Conservation (phyloP, 2,888 invertebrate species). For the Pemphredon lugubris region DNA sequence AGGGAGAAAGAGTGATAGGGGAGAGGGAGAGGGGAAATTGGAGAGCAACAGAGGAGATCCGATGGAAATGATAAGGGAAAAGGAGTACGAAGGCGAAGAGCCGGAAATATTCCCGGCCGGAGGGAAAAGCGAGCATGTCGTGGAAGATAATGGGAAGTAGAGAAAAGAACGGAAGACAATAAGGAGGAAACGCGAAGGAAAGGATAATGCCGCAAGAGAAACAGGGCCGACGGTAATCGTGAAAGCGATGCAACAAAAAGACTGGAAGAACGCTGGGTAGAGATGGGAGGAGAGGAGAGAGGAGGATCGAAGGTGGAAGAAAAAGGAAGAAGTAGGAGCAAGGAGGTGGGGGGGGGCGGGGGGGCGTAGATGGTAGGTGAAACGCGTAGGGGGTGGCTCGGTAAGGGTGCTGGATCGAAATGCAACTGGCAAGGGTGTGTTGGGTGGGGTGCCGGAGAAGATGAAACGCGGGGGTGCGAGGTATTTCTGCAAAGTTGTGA, state of each 20-base stretch:
- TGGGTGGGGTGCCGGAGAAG: constrained; percentile 21
- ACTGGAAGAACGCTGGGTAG: neutral
- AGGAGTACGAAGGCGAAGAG: neutral
- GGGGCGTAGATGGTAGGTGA: too few species aligned
- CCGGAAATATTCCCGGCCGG: constrained; percentile 15
- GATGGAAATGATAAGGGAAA: constrained; percentile 23
- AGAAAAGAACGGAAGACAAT: constrained; percentile 25
- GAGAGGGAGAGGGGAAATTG: neutral
- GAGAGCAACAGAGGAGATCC: neutral
- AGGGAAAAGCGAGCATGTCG: constrained; percentile 5
- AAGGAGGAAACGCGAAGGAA: constrained; percentile 25
- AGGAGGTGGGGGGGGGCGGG: too few species aligned
- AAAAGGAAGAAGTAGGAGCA: too few species aligned
- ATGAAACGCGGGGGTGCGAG: constrained; percentile 39
- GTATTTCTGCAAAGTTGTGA: constrained; percentile 58
- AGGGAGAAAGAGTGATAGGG: neutral
- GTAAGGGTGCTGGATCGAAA: too few species aligned
- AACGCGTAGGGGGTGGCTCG: too few species aligned
- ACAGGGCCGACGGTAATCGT: constrained; percentile 10
- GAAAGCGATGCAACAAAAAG: constrained; percentile 8
- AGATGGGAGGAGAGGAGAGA: neutral
- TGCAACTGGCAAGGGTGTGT: constrained; percentile 9
- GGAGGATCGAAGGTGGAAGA: too few species aligned
- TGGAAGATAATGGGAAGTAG: constrained; percentile 14
- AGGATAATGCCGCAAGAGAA: constrained; percentile 24